Percentiles rank a stretch among this genome's conserved stretches.
phyloP scores from a whole-genome alignment of 1,140 invertebrate genomes.

The Lutraria rhynchaena region DNA sequence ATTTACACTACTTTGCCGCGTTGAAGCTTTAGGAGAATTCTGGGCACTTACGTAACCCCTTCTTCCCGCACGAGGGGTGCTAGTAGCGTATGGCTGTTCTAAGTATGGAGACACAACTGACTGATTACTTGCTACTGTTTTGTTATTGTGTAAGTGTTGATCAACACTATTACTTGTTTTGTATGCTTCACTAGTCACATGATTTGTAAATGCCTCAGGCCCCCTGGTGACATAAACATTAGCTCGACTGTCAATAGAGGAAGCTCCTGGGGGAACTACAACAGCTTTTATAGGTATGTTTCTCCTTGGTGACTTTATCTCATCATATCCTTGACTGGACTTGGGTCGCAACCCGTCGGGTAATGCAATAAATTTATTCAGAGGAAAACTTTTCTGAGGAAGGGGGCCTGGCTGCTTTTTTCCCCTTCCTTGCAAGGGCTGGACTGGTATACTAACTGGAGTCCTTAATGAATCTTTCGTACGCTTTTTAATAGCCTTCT shows the following conservation, averaged over 20 bases:
- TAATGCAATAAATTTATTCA: slow-evolving; percentile 70
- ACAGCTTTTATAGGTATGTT: slow-evolving; percentile 66
- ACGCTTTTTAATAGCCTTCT: slow-evolving; percentile 61
- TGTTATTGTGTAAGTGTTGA: slow-evolving; percentile 26
- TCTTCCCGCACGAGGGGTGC: slow-evolving; percentile 30
- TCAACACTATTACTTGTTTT: slow-evolving; percentile 28
- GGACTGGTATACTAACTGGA: slow-evolving; percentile 3
- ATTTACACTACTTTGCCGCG: slow-evolving; percentile 21
- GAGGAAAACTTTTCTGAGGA: slow-evolving; percentile 57
- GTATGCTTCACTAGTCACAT: slow-evolving; percentile 30
- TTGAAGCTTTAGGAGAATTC: slow-evolving; percentile 28
- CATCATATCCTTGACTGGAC: slow-evolving; percentile 50
- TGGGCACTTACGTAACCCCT: slow-evolving; percentile 17
- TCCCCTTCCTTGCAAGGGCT: slow-evolving; percentile 15
- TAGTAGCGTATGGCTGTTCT: slow-evolving; percentile 33
- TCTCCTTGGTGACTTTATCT: slow-evolving; percentile 53
- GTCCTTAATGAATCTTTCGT: slow-evolving; percentile 36
- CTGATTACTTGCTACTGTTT: not conserved
- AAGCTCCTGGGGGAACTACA: slow-evolving; percentile 55
- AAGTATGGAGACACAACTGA: not conserved
- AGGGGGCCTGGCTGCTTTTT: slow-evolving; percentile 16
- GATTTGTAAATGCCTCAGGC: slow-evolving; percentile 4
- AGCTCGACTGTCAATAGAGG: slow-evolving; percentile 50
- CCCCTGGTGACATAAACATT: slow-evolving; percentile 32
- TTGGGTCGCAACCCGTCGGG: slow-evolving; percentile 66